Conservation (phyloP, 2,797 vertebrate species). For the Macropus fuliginosus region DNA sequence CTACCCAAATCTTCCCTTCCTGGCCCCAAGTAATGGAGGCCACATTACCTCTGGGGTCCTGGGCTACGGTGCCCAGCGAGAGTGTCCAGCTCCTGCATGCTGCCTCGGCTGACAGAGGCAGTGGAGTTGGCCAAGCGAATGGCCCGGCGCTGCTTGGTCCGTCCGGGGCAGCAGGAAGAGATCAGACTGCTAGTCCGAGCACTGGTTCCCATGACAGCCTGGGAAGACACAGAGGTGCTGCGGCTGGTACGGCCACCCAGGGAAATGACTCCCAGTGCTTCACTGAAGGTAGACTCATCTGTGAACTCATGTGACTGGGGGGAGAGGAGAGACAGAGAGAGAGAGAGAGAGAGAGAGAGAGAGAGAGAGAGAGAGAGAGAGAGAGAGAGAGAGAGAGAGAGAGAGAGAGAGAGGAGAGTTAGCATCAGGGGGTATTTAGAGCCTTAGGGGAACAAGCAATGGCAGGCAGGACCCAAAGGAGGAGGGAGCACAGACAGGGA, state of each 20-base stretch:
- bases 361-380: too few relatives aligned
- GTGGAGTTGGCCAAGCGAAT: constrained; percentile 93
- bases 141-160: constrained; percentile 88
- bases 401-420: not conserved
- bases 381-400: not conserved
- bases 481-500: not conserved
- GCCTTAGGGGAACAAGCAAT: too few relatives aligned
- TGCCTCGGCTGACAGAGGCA: constrained; percentile 91
- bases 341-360: too few relatives aligned
- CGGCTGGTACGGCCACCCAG: constrained; percentile 91
- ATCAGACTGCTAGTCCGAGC: constrained; percentile 35
- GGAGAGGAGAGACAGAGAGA: not conserved
- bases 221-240: constrained; percentile 94
- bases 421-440: not conserved
- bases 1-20: constrained; percentile 18
- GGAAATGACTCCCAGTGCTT: constrained; percentile 90
- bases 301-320: constrained; percentile 88
- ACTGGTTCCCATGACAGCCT: constrained; percentile 83
- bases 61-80: constrained; percentile 86
- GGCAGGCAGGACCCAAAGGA: not conserved
- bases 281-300: constrained; percentile 88
- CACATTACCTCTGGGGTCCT: constrained; percentile 84
- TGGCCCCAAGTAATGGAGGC: not conserved
- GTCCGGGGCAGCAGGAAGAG: constrained; percentile 90
- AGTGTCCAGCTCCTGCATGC: constrained; percentile 92